These are phyloP conservation scores for Heteromyza rotundicornis DNA, from an alignment of 2,888 invertebrate genomes.

Conservation along the genomic window DNA sequence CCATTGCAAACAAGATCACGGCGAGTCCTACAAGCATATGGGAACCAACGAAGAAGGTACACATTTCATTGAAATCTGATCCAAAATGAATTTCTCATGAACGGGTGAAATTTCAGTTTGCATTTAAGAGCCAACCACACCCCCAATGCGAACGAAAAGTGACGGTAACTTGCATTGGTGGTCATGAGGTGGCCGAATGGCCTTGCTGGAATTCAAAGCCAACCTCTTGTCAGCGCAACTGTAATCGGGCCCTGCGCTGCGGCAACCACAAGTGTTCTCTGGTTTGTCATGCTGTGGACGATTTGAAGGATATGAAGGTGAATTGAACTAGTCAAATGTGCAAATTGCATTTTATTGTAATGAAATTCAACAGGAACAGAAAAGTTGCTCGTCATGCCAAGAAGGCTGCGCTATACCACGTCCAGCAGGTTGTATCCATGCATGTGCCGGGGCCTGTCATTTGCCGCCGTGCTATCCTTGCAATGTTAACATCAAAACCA, in stretches of 20 bases:
- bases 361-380: slow-evolving; percentile 62
- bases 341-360: neutral
- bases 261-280: slow-evolving; percentile 78
- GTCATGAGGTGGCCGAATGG: slow-evolving; percentile 73
- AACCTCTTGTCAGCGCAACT: slow-evolving; percentile 79
- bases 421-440: slow-evolving; percentile 78
- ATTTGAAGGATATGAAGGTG: slow-evolving; percentile 63
- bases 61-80: neutral
- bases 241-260: slow-evolving; percentile 76
- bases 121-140: slow-evolving; percentile 69
- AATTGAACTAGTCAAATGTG: slow-evolving; percentile 34
- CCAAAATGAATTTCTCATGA: neutral
- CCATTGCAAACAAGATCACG: slow-evolving; percentile 70
- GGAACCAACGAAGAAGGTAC: slow-evolving; percentile 39
- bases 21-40: slow-evolving; percentile 23
- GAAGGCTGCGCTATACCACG: slow-evolving; percentile 70
- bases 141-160: slow-evolving; percentile 76
- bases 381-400: slow-evolving; percentile 68
- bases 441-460: slow-evolving; percentile 75
- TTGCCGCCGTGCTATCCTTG: slow-evolving; percentile 79
- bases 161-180: slow-evolving; percentile 74
- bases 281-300: slow-evolving; percentile 74
- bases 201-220: slow-evolving; percentile 75
- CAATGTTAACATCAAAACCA: slow-evolving; percentile 70
- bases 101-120: slow-evolving; percentile 55